These are phyloP conservation scores for Notothenia rossii DNA, from an alignment of 2,113 vertebrate genomes.

Conservation along the genomic window DNA sequence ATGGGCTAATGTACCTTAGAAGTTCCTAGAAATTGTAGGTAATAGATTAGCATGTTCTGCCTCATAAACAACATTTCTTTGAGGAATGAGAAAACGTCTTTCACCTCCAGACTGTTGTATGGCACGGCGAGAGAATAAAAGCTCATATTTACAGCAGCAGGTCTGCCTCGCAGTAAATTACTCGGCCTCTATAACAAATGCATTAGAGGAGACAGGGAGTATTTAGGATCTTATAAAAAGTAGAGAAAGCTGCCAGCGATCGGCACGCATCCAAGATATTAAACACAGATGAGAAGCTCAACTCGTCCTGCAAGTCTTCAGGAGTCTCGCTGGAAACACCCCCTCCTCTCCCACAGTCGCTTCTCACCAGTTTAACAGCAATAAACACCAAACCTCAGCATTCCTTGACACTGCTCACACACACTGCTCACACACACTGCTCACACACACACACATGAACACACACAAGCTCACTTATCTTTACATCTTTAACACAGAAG, in stretches of 20 bases:
- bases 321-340: constrained; percentile 37
- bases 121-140: constrained; percentile 22
- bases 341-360: constrained; percentile 49
- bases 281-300: constrained; percentile 50
- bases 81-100: neutral
- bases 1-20: neutral
- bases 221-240: constrained; percentile 13
- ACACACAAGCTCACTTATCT: constrained; percentile 15
- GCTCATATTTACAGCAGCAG: constrained; percentile 17
- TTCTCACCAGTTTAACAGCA: constrained; percentile 70
- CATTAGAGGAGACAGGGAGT: constrained; percentile 17
- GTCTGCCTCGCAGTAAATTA: constrained; percentile 20
- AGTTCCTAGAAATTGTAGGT: no score
- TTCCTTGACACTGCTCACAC: constrained; percentile 57
- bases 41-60: no score
- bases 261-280: constrained; percentile 31
- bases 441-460: constrained; percentile 2
- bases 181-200: neutral
- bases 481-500: constrained; percentile 17
- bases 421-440: constrained; percentile 6
- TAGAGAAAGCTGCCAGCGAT: constrained; percentile 26
- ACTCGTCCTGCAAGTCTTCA: constrained; percentile 53
- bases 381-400: constrained; percentile 75
- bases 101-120: neutral
- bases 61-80: neutral